These are phyloP conservation scores for Trichomalopsis sarcophagae DNA, from an alignment of 1,140 invertebrate genomes.

Conservation along the genomic window DNA sequence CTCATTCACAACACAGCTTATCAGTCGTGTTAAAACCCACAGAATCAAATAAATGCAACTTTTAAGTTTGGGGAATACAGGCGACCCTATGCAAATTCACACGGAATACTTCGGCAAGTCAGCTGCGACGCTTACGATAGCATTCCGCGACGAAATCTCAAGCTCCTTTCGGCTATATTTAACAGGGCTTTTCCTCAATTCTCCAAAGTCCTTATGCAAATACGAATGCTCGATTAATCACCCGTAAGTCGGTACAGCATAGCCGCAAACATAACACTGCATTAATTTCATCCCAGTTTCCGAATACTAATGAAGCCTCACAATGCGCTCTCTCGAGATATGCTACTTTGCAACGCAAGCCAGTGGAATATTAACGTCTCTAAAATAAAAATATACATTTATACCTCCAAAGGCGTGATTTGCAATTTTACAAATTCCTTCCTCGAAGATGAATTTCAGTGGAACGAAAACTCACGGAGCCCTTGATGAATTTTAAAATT, in stretches of 20 bases:
- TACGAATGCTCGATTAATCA: conserved; percentile 25
- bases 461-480: too few relatives aligned
- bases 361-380: too few relatives aligned
- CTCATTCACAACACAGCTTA: too few relatives aligned
- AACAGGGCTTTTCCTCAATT: conserved; percentile 2
- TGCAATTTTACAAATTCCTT: not conserved
- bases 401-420: not conserved
- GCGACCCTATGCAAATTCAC: not conserved
- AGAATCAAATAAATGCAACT: too few relatives aligned
- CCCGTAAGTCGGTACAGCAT: conserved; percentile 1
- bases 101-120: not conserved
- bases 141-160: not conserved
- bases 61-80: too few relatives aligned
- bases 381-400: too few relatives aligned
- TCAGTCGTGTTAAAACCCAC: too few relatives aligned
- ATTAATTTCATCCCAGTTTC: conserved; percentile 27
- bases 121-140: not conserved
- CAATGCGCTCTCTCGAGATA: not conserved
- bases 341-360: too few relatives aligned
- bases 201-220: conserved; percentile 16
- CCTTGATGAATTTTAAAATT: too few relatives aligned
- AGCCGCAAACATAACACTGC: not conserved
- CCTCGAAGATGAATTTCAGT: too few relatives aligned
- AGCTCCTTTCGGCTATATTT: not conserved
- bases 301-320: not conserved